Percentiles rank a stretch among this genome's conserved stretches.
These are phyloP conservation scores for Drosophila longiperda DNA, from an alignment of 2,888 invertebrate genomes.

Conservation along the genomic window DNA sequence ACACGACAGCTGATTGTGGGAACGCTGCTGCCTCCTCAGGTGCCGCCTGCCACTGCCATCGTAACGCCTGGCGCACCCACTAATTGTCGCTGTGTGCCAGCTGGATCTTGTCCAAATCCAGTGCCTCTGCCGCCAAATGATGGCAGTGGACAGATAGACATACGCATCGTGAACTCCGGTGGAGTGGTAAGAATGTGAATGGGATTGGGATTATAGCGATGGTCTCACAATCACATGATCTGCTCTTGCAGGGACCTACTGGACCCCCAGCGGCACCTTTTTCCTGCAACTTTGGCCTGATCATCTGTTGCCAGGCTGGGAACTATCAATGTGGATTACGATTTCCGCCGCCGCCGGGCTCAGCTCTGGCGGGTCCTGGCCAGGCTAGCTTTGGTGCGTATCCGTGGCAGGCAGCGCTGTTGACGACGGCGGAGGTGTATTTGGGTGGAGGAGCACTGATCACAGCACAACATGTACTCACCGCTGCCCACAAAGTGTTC, in stretches of 20 bases:
- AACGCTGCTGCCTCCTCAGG: constrained; percentile 58
- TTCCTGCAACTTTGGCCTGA: constrained; percentile 77
- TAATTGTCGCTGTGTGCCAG: constrained; percentile 83
- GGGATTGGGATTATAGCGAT: background rate
- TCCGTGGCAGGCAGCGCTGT: constrained; percentile 90
- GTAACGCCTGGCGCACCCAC: constrained; percentile 50
- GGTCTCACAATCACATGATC: background rate
- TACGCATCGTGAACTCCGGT: constrained; percentile 88
- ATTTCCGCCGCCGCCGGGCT: constrained; percentile 81
- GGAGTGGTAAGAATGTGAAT: constrained; percentile 43
- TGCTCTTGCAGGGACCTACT: constrained; percentile 44
- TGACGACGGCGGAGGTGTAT: constrained; percentile 88
- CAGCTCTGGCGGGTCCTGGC: constrained; percentile 85
- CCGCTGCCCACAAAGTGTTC: constrained; percentile 90
- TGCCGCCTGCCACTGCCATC: constrained; percentile 49
- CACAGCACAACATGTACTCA: constrained; percentile 88
- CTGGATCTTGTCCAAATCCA: constrained; percentile 82
- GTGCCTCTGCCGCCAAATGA: constrained; percentile 78
- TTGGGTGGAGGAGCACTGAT: constrained; percentile 91
- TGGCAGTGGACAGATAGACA: constrained; percentile 87
- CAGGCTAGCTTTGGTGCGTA: constrained; percentile 89
- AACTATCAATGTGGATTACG: constrained; percentile 82
- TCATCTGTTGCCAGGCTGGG: constrained; percentile 81
- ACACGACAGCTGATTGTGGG: constrained; percentile 79
- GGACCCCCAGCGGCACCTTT: constrained; percentile 46